Conservation (phyloP, 2,888 invertebrate genomes). For the Andricus curvator region DNA sequence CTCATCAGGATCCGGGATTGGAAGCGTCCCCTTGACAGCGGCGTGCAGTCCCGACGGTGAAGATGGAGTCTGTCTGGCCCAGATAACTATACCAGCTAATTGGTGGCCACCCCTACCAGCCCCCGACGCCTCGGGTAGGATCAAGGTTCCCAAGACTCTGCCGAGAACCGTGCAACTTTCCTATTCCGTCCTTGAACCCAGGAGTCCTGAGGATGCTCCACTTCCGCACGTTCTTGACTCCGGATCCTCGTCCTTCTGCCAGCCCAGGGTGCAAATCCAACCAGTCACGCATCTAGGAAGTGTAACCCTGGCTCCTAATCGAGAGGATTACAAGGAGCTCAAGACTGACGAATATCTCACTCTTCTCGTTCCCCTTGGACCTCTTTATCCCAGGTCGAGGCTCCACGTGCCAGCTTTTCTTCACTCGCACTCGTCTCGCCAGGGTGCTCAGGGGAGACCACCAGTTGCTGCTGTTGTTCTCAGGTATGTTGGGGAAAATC, state of each 20-base stretch:
- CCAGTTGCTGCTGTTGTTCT: slow-evolving; percentile 88
- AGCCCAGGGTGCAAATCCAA: slow-evolving; percentile 86
- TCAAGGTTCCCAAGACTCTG: slow-evolving; percentile 81
- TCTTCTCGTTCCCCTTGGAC: slow-evolving; percentile 91
- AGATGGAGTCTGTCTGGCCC: slow-evolving; percentile 95
- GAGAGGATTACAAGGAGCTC: slow-evolving; percentile 90
- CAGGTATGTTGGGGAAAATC: slow-evolving; percentile 81
- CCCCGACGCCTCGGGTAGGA: slow-evolving; percentile 79
- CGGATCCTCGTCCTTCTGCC: slow-evolving; percentile 78
- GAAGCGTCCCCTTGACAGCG: slow-evolving; percentile 83
- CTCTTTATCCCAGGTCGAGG: slow-evolving; percentile 92
- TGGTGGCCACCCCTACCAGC: slow-evolving; percentile 93
- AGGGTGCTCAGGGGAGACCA: slow-evolving; percentile 62
- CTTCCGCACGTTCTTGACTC: slow-evolving; percentile 50
- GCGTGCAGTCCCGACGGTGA: slow-evolving; percentile 96
- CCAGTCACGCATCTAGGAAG: slow-evolving; percentile 81
- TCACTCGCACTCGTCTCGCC: slow-evolving; percentile 79
- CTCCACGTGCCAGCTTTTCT: slow-evolving; percentile 95
- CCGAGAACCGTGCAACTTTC: slow-evolving; percentile 89
- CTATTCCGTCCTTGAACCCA: slow-evolving; percentile 93
- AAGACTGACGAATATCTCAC: slow-evolving; percentile 91
- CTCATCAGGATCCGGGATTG: slow-evolving; percentile 41
- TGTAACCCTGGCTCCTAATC: slow-evolving; percentile 88
- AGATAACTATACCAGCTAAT: slow-evolving; percentile 89
- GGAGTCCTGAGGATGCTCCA: slow-evolving; percentile 68